Percentiles rank a stretch among this genome's conserved stretches.
These are phyloP conservation scores for Tetraneura akinire DNA, from an alignment of 1,140 invertebrate genomes.

Conservation along the genomic window DNA sequence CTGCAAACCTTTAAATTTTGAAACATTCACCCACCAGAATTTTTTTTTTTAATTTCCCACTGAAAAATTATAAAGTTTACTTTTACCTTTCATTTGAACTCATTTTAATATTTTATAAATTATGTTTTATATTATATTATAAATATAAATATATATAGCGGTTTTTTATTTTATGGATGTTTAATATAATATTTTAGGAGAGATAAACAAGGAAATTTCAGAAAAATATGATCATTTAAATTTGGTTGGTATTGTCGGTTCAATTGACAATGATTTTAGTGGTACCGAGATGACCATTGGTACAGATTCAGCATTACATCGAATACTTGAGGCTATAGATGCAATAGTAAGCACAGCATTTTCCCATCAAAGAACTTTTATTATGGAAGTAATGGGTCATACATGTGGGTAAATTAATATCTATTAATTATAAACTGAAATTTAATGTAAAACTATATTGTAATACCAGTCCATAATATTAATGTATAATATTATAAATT, in stretches of 20 bases:
- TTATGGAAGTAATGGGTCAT: slow-evolving; percentile 69
- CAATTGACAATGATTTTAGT: slow-evolving; percentile 71
- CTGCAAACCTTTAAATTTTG: too few species aligned
- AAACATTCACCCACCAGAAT: too few species aligned
- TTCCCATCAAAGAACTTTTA: slow-evolving; percentile 68
- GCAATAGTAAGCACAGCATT: slow-evolving; percentile 66
- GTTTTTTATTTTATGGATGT: not conserved
- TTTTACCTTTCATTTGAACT: too few species aligned
- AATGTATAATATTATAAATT: slow-evolving; percentile 9
- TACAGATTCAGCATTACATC: slow-evolving; percentile 66
- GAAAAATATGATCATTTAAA: slow-evolving; percentile 57
- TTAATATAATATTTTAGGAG: not conserved
- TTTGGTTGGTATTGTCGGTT: slow-evolving; percentile 68
- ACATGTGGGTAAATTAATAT: slow-evolving; percentile 62
- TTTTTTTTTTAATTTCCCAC: too few species aligned
- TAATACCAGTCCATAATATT: too few species aligned
- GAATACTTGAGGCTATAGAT: slow-evolving; percentile 68
- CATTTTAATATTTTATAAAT: too few species aligned
- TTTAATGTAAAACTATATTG: too few species aligned
- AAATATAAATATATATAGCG: too few species aligned
- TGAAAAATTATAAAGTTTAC: too few species aligned
- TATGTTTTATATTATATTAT: too few species aligned
- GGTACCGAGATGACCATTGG: slow-evolving; percentile 72
- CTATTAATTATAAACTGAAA: too few species aligned
- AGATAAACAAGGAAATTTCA: slow-evolving; percentile 6